phyloP scores from a whole-genome alignment of 2,888 invertebrate genomes.

The Ischnus inquisitorius region DNA sequence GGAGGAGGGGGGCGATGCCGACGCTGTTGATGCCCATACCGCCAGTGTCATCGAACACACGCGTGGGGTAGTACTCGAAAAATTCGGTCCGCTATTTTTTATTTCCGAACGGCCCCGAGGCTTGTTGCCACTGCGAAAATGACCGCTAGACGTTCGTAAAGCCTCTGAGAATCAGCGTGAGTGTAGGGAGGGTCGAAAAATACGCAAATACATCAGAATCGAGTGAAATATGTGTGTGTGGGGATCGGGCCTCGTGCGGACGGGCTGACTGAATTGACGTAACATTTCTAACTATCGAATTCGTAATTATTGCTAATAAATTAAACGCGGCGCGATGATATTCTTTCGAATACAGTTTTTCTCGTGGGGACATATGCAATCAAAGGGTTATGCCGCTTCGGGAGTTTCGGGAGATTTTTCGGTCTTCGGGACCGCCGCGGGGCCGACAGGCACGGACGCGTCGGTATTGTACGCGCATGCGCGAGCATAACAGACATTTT shows the following conservation, averaged over 20 bases:
- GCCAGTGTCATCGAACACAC: background rate
- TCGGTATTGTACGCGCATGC: background rate
- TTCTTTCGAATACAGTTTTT: background rate
- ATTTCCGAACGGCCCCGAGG: background rate
- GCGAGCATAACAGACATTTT: background rate
- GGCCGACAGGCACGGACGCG: background rate
- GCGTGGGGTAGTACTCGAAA: background rate
- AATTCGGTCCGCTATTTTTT: background rate
- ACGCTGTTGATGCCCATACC: background rate
- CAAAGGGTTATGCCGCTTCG: too few species aligned
- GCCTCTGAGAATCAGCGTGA: background rate
- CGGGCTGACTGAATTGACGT: background rate
- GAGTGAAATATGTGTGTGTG: background rate
- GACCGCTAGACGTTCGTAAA: background rate
- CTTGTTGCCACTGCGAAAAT: background rate
- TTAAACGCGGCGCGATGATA: background rate
- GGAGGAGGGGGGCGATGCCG: background rate
- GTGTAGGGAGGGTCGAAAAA: background rate
- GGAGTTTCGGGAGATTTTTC: background rate
- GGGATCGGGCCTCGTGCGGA: background rate
- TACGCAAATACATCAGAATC: constrained; percentile 2
- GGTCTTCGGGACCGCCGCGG: background rate
- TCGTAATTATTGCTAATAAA: background rate
- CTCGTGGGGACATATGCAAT: background rate
- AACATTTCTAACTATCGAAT: background rate